These are phyloP conservation scores for Paratilapia polleni DNA, from an alignment of 2,113 vertebrate species.

Conservation along the genomic window DNA sequence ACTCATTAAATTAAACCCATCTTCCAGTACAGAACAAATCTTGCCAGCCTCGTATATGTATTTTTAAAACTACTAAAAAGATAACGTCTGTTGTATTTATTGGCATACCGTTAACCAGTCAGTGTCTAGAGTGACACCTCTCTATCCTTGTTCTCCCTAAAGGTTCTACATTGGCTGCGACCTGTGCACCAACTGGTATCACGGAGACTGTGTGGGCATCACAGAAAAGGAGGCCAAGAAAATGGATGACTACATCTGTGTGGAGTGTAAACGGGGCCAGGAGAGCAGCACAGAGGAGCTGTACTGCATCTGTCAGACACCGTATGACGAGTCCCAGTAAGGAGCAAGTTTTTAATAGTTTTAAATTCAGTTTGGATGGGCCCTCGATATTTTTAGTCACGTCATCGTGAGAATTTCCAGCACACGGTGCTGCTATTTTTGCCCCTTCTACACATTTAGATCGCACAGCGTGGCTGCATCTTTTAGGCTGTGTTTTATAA, in stretches of 20 bases:
- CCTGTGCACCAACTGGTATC: slow-evolving; percentile 99
- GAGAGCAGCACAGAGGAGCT: slow-evolving; percentile 94
- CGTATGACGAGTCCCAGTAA: slow-evolving; percentile 83
- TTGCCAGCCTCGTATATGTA: not conserved
- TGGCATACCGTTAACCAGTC: not conserved
- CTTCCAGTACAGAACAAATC: not conserved
- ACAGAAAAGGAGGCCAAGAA: slow-evolving; percentile 99
- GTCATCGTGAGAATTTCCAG: not conserved
- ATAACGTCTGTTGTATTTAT: not conserved
- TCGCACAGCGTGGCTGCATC: too few species aligned
- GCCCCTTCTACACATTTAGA: not conserved
- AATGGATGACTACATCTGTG: slow-evolving; percentile 99
- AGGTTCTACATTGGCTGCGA: slow-evolving; percentile 99
- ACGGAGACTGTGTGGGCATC: slow-evolving; percentile 99
- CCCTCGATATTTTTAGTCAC: too few species aligned
- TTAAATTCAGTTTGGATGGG: not conserved
- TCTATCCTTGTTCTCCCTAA: slow-evolving; percentile 16
- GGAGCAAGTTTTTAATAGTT: slow-evolving; percentile 12
- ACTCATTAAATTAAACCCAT: not conserved
- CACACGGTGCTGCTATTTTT: not conserved
- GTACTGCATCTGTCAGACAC: slow-evolving; percentile 83
- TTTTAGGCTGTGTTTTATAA: too few species aligned
- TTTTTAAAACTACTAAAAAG: not conserved
- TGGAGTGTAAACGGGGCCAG: slow-evolving; percentile 98
- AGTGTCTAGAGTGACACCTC: not conserved